These are phyloP conservation scores for Clepsis dumicolana DNA, from an alignment of 2,888 invertebrate species.

Conservation along the genomic window DNA sequence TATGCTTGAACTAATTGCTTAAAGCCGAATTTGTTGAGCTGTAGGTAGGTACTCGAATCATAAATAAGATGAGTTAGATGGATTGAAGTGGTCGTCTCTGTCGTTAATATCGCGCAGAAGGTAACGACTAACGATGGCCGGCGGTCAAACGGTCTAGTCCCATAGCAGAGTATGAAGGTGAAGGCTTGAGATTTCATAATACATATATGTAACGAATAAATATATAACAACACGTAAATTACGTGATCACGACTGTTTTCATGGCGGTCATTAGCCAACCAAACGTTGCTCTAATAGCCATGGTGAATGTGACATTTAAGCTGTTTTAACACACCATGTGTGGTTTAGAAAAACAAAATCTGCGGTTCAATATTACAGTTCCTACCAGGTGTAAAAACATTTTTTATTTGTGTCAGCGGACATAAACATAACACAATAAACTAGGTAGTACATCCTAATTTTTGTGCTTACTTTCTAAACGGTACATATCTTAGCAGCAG, in stretches of 20 bases:
- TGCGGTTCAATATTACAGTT: slow-evolving; percentile 23
- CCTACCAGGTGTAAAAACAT: slow-evolving; percentile 8
- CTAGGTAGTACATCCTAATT: slow-evolving; percentile 44
- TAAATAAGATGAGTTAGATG: background rate
- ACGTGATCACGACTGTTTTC: slow-evolving; percentile 11
- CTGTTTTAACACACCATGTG: slow-evolving; percentile 17
- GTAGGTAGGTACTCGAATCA: background rate
- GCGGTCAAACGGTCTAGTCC: no score
- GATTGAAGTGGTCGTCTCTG: background rate
- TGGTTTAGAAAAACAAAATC: slow-evolving; percentile 16
- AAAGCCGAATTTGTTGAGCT: no score
- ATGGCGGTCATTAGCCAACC: slow-evolving; percentile 9
- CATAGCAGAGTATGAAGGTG: no score
- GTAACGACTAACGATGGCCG: no score
- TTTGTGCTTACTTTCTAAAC: slow-evolving; percentile 56
- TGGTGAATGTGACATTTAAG: slow-evolving; percentile 15
- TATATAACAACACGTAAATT: slow-evolving; percentile 23
- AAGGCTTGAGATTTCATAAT: background rate
- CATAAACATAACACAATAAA: slow-evolving; percentile 17
- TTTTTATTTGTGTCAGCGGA: slow-evolving; percentile 15
- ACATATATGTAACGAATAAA: slow-evolving; percentile 1
- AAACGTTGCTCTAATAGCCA: slow-evolving; percentile 9
- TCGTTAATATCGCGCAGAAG: background rate
- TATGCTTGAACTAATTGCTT: no score
- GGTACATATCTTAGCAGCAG: slow-evolving; percentile 44